Conservation (phyloP, 53 echinoderm and acorn worm genomes). For the Antedon mediterranea region DNA sequence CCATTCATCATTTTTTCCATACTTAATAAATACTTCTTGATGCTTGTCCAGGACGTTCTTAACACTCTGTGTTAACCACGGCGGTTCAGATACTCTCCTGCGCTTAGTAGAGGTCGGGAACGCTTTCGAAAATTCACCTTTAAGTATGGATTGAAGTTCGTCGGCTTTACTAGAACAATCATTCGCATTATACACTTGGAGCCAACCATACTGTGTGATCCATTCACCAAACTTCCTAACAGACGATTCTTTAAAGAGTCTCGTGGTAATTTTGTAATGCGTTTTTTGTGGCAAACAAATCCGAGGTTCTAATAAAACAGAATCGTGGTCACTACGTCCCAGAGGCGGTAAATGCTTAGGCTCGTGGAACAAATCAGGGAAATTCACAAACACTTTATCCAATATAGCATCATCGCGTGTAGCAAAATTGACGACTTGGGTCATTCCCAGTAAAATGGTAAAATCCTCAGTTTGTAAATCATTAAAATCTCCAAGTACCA, state of each 20-base stretch:
- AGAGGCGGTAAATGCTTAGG: not conserved
- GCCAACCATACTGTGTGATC: constrained; percentile 7
- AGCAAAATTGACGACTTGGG: not conserved
- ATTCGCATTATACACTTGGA: not conserved
- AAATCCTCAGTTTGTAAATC: not conserved
- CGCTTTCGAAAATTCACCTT: not conserved
- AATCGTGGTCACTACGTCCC: constrained; percentile 7
- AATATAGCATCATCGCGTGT: not conserved
- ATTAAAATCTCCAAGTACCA: not conserved
- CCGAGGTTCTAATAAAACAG: not conserved
- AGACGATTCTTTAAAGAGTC: constrained; percentile 9
- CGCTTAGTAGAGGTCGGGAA: not conserved
- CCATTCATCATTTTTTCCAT: not conserved
- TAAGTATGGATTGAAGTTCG: not conserved
- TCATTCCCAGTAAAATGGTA: not conserved
- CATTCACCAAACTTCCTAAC: constrained; percentile 10
- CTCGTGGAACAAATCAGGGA: not conserved
- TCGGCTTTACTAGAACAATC: not conserved
- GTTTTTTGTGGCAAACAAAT: constrained; percentile 1
- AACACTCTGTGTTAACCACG: not conserved
- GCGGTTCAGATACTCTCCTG: not conserved
- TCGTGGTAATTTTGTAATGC: not conserved
- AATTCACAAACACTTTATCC: constrained; percentile 5
- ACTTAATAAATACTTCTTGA: not conserved
- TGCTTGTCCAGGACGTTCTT: not conserved